phyloP scores from a whole-genome alignment of 2,113 vertebrate species.

The Ophiodon elongatus region DNA sequence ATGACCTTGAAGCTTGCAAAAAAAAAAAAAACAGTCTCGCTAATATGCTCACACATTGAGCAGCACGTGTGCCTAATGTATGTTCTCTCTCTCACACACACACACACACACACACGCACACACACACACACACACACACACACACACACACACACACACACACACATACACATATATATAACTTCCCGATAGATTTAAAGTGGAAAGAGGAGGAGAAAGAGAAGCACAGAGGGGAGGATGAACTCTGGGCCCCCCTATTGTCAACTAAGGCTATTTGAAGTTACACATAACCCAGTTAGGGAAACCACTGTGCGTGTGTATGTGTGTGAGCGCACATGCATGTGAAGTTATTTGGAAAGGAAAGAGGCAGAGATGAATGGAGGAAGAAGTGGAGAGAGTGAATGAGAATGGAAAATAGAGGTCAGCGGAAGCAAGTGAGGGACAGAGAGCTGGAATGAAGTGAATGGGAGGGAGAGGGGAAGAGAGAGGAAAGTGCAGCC shows the following conservation, averaged over 20 bases:
- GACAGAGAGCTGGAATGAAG: constrained; percentile 40
- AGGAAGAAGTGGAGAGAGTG: constrained; percentile 38
- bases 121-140: constrained; percentile 7
- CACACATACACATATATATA: constrained; percentile 4
- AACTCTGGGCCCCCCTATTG: constrained; percentile 78
- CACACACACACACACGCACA: constrained; percentile 21
- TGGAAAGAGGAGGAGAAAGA: constrained; percentile 39
- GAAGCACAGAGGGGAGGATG: constrained; percentile 58
- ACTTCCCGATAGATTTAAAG: constrained; percentile 19
- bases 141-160: constrained; percentile 17
- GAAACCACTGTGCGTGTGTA: constrained; percentile 55
- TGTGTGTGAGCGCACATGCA: constrained; percentile 44
- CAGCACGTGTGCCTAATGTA: constrained; percentile 51
- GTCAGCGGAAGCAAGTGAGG: constrained; percentile 56
- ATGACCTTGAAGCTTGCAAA: constrained; percentile 71
- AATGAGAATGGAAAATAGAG: constrained; percentile 65
- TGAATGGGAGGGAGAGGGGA: constrained; percentile 37
- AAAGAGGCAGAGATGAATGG: constrained; percentile 64
- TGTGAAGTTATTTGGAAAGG: constrained; percentile 49
- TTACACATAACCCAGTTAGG: constrained; percentile 81
- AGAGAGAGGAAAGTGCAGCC: constrained; percentile 31
- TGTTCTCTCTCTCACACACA: constrained; percentile 18
- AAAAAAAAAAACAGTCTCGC: constrained; percentile 35
- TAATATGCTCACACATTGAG: constrained; percentile 59
- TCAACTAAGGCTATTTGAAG: constrained; percentile 81